Base-by-base conservation (phyloP, 2,797 vertebrate species). In the Neomorphus geoffroyi region DNA sequence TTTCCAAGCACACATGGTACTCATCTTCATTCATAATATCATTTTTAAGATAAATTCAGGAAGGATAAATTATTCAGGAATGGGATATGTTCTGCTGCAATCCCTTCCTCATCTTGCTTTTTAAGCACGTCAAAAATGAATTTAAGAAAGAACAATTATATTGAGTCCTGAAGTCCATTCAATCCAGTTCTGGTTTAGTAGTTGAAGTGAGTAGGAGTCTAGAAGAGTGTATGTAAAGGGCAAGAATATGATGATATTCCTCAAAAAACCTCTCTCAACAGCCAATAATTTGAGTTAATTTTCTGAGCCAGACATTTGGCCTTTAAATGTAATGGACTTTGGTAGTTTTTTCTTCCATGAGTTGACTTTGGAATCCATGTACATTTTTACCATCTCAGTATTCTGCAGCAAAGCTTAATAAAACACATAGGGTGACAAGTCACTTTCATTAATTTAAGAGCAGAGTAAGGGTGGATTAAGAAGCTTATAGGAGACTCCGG, bases 101-200 rank as follows among this genome's bases (percentile, higher is more conserved):
- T 13, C 21, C 28, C 18, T 16, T 24, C 13, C 4, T 6, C 3
- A 18, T 60, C 27, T 53, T 77, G 26, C 8, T 50, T 82, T 72
- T 65, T 37, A 77, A 65, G 6, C 5, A 14, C 2, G 53, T 56
- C 0, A 75, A 60, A 56, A 66, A 77, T 16, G 4, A 66, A 46
- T 67, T 51, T 51, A 71, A 43, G 57, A 80, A 80, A 57, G 24
- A 64, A 33, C 30, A 64, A 32, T 32, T 37, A n/a, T 50, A 39
- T 22, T 45, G 19, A 48, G 4, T 57, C 0, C 0, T 69, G 53
- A 61, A 14, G 18, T 26, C 1, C 0, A 45, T 70, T 83, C 24
- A 86, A 4, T 58, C 18, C 60, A 60, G 5, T 75, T 18, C 13
- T 46, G 12, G 28, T 32, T 50, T 32, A 65, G 9, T 21, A n/a